Conservation (phyloP, 2,797 vertebrate genomes). For the Rallus crepitans region DNA sequence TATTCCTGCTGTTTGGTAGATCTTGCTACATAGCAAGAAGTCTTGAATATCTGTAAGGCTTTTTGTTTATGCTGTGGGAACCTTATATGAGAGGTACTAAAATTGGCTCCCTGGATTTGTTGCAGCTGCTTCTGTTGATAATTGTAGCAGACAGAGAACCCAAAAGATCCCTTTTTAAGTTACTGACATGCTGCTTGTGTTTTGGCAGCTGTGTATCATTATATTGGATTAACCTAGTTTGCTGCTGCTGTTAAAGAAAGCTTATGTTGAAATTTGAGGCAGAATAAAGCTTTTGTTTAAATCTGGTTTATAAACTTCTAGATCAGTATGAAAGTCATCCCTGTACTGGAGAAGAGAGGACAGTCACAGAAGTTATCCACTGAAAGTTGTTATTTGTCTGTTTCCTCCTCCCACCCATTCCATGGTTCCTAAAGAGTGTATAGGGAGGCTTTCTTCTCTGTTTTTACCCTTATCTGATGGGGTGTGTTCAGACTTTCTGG, state of each 20-base stretch:
- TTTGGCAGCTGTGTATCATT: neutral
- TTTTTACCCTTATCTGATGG: neutral
- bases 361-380: neutral
- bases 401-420: neutral
- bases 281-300: neutral
- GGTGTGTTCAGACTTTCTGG: neutral
- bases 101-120: neutral
- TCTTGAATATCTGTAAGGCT: neutral
- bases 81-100: neutral
- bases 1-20: neutral
- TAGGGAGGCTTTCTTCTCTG: neutral
- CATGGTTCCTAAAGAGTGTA: neutral
- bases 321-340: neutral
- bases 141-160: neutral
- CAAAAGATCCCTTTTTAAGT: neutral
- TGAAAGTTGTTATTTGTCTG: neutral
- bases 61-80: neutral
- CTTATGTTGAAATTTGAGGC: neutral
- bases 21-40: neutral
- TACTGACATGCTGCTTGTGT: neutral
- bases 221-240: conserved; percentile 26
- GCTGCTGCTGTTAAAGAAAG: neutral
- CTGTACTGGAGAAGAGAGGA: neutral
- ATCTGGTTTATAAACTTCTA: neutral
- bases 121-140: neutral